Evolutionary conservation across 2,113 vertebrate genomes (phyloP), one percentile per base, ranked within the genome.

Genomic region (Pterocles orientalis): DNA sequence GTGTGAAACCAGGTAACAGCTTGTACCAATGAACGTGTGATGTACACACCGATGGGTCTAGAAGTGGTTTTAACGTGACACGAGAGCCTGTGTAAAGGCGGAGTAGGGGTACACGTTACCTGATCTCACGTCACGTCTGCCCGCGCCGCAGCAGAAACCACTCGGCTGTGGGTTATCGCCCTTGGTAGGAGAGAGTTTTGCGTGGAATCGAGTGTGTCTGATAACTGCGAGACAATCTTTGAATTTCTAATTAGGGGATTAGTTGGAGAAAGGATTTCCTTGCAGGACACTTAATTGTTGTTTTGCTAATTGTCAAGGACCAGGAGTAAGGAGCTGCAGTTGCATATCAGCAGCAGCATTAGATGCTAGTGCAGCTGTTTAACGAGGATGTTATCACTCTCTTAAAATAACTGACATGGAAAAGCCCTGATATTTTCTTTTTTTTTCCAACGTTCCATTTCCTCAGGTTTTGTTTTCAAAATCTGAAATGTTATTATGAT

Each of bases 201-300:
- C 81, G 28, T 17, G 4, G 68, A 65, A 66, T 2, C 4, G 58
- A 6, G 85, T 58, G 58, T 5, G 26, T 85, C 71, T 54, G 72
- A 82, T 50, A 70, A 70, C 6, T 53, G 70, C 33, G 21, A 78
- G 31, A 29, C 69, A 64, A 50, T 68, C 61, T 71, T 73, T 43
- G 81, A 20, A 68, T 95, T 86, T 78, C 73, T 72, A 66, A 94
- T 34, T 33, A 72, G 61, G 43, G 9, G 45, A 92, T 95, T 93
- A 81, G 57, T 14, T n/a, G 33, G 60, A 58, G 65, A 78, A 81
- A 88, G 65, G 76, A 73, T 91, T 95, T 86, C 62, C 61, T 84
- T 13, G 82, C 87, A 75, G 82, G 95, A 72, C 70, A 34, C 51
- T 90, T 83, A 61, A 70, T 48, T 9, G 8, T 45, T 79, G 53